Conservation (phyloP, 2,797 vertebrate species). For the Lutjanus campechanus region DNA sequence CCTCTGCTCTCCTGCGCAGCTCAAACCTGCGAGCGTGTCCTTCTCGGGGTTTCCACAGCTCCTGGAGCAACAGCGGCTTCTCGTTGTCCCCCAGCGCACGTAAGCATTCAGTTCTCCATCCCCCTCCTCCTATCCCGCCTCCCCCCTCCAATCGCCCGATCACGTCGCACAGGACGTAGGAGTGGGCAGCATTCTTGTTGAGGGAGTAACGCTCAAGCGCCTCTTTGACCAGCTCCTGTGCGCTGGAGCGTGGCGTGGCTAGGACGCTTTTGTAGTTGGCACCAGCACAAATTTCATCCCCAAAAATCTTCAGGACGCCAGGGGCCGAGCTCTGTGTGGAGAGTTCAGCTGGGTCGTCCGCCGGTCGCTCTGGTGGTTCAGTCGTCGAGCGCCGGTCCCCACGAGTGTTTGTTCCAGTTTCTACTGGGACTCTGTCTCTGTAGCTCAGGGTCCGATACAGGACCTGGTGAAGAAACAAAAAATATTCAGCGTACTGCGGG, state of each 20-base stretch:
- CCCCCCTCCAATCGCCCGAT: conserved; percentile 89
- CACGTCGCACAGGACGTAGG: conserved; percentile 93
- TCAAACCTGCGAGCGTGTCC: conserved; percentile 94
- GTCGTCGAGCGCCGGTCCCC: conserved; percentile 88
- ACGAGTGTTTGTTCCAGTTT: conserved; percentile 89
- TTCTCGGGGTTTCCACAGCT: conserved; percentile 95
- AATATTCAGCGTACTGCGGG: not conserved
- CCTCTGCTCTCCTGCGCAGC: conserved; percentile 90
- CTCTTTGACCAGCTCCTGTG: conserved; percentile 94
- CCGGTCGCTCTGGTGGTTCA: conserved; percentile 76
- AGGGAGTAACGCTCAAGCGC: conserved; percentile 94
- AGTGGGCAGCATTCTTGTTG: conserved; percentile 86
- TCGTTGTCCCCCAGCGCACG: conserved; percentile 92
- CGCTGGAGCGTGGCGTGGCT: conserved; percentile 91
- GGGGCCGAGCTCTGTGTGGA: conserved; percentile 95
- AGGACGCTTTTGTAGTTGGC: conserved; percentile 98
- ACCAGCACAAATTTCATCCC: conserved; percentile 92
- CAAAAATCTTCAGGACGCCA: conserved; percentile 95
- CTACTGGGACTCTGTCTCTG: conserved; percentile 88
- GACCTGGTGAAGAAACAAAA: conserved; percentile 74
- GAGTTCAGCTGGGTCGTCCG: conserved; percentile 93
- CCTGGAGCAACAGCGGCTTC: conserved; percentile 94
- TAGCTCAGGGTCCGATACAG: conserved; percentile 94
- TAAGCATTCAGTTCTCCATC: conserved; percentile 91
- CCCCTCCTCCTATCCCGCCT: conserved; percentile 86